Base-by-base conservation (phyloP, 2,113 vertebrate genomes). In the Loxodonta africana region DNA sequence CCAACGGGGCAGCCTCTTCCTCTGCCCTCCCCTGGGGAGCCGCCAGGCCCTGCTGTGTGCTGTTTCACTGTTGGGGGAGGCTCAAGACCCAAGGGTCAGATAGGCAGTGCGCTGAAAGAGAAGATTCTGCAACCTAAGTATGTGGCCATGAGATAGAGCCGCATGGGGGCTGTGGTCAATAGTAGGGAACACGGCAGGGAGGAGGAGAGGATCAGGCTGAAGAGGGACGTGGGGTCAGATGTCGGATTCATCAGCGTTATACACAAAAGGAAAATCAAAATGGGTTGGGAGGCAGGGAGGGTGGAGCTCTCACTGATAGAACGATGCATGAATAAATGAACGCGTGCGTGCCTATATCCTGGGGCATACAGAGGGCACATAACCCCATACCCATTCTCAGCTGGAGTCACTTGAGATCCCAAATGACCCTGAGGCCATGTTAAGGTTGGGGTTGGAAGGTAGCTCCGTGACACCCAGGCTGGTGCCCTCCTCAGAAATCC, bases 61-160 rank as follows among this genome's bases (percentile, higher is more conserved):
- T n/a, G 2, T 71, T 63, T 76, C 33, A 69, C 76, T 69, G 76
- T 3, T 37, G 25, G 11, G 0, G 57, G 46, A 80, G 63, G 33
- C 15, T 10, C 3, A 48, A 83, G 67, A 57, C 53, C 60, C 12
- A 33, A 60, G 67, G 9, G 15, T n/a, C 15, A 44, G n/a, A 37
- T 2, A 25, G 44, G 63, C 25, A 57, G 51, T n/a, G 37, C 48
- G 46, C 51, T 82, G 30, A 23, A 71, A 46, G 14, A 63, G 60
- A 92, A 87, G 67, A 26, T 62, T 85, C 48, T 71, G 57, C 21
- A 48, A n/a, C 14, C 11, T 3, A 73, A 92, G 30, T 25, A 0
- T 0, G 20, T 71, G 51, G 14, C 3, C 0, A 0, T 17, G 23
- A 53, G 41, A 30, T 20, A 62, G 44, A 67, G 26, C 8, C 6